Conservation (phyloP, 2,888 invertebrate species). For the Galerucella nymphaeae region DNA sequence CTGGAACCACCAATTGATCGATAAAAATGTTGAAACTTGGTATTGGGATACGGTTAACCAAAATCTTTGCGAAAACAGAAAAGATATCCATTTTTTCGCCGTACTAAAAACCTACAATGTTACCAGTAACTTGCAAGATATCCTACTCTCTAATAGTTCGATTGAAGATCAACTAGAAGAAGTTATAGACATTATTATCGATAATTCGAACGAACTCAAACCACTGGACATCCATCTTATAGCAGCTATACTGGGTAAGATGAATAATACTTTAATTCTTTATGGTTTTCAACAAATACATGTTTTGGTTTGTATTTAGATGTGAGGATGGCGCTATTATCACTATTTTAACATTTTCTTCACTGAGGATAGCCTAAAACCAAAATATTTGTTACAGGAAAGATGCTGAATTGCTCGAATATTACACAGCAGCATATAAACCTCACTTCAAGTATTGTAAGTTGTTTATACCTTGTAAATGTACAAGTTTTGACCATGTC, state of each 20-base stretch:
- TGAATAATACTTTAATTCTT: too few relatives aligned
- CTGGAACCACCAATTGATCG: conserved; percentile 32
- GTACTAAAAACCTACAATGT: conserved; percentile 31
- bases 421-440: conserved; percentile 57
- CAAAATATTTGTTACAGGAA: neutral
- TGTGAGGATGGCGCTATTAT: too few relatives aligned
- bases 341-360: too few relatives aligned
- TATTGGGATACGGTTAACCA: conserved; percentile 21
- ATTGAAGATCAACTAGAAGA: conserved; percentile 29
- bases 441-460: conserved; percentile 65
- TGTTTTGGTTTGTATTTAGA: too few relatives aligned
- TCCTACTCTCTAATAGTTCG: conserved; percentile 22
- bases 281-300: too few relatives aligned
- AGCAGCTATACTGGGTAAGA: conserved; percentile 47
- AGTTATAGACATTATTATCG: conserved; percentile 26
- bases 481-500: conserved; percentile 43
- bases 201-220: conserved; percentile 28
- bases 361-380: too few relatives aligned
- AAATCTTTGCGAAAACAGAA: conserved; percentile 18
- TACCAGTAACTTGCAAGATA: conserved; percentile 36
- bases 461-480: conserved; percentile 59
- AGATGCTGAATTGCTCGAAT: neutral
- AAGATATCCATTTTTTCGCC: conserved; percentile 27
- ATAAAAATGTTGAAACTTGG: conserved; percentile 16
- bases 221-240: conserved; percentile 51